Percentiles rank a stretch among this genome's conserved stretches.
phyloP scores from a whole-genome alignment of 2,113 vertebrate species.

The Lophochroa leadbeateri region DNA sequence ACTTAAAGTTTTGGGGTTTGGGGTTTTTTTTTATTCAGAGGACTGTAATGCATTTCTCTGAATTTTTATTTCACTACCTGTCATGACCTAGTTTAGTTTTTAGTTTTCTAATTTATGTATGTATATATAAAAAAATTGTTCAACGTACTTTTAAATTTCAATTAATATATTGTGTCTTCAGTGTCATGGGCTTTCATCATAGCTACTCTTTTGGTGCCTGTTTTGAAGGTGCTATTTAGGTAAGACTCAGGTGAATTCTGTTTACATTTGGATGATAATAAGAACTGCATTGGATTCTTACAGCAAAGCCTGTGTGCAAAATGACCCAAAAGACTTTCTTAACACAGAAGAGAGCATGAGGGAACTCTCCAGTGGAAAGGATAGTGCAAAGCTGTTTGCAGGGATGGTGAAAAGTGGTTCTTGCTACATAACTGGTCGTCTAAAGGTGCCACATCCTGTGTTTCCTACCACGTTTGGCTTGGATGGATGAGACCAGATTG shows the following conservation, averaged over 20 bases:
- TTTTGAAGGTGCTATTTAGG: constrained; percentile 6
- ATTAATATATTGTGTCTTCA: neutral
- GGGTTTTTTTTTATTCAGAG: neutral
- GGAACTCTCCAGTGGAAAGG: neutral
- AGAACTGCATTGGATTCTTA: constrained; percentile 22
- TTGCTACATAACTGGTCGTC: neutral
- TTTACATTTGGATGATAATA: neutral
- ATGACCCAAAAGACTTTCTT: constrained; percentile 39
- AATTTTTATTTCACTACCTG: neutral
- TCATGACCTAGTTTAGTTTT: neutral
- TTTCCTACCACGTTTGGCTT: neutral
- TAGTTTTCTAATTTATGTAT: neutral
- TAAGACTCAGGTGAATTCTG: neutral
- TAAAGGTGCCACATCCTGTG: neutral
- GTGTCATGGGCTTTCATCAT: neutral
- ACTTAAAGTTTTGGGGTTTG: neutral
- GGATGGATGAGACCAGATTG: neutral
- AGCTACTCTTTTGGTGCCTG: neutral
- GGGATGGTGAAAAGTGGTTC: neutral
- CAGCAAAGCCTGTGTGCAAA: constrained; percentile 15
- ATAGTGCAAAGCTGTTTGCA: neutral
- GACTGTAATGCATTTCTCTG: constrained; percentile 19
- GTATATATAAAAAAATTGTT: neutral
- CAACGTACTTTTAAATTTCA: neutral
- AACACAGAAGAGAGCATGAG: neutral